Percentiles rank a stretch among this genome's conserved stretches.
Evolutionary conservation across 23 tunicate species (phyloP).

Genomic region (Diplosoma virens): DNA sequence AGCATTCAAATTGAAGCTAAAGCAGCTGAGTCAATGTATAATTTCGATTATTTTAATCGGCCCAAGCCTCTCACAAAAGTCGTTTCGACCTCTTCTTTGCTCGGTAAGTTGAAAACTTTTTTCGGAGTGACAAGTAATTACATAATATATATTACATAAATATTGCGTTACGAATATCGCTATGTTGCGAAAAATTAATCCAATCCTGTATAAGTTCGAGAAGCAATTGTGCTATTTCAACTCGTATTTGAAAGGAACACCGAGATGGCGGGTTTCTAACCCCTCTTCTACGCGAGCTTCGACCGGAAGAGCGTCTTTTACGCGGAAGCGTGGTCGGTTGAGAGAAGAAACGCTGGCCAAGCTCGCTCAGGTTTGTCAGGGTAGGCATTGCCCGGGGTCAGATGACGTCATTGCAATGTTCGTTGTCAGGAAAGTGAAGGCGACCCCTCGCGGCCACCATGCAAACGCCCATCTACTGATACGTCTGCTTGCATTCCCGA

Average conservation of each 20-base stretch:
- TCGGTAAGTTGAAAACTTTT: constrained; percentile 69
- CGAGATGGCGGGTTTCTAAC: constrained; percentile 63
- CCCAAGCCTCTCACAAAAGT: constrained; percentile 53
- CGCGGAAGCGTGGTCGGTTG: constrained; percentile 67
- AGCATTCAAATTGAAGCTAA: constrained; percentile 94
- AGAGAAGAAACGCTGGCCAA: constrained; percentile 85
- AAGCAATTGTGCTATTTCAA: too few species aligned
- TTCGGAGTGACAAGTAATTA: too few species aligned
- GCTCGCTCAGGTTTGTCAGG: constrained; percentile 63
- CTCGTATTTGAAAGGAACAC: too few species aligned
- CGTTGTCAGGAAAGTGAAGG: constrained; percentile 50
- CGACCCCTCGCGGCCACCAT: constrained; percentile 54
- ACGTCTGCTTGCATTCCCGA: constrained; percentile 69
- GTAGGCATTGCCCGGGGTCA: too few species aligned
- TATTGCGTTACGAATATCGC: too few species aligned
- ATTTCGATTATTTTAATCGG: constrained; percentile 51
- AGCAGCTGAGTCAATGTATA: constrained; percentile 83
- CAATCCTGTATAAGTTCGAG: too few species aligned
- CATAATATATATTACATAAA: too few species aligned
- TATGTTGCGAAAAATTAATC: too few species aligned
- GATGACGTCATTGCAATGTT: too few species aligned
- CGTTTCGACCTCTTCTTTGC: constrained; percentile 74
- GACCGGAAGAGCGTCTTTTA: constrained; percentile 52
- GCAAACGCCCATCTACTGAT: constrained; percentile 84
- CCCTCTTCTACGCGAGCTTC: constrained; percentile 42